Percentiles rank a stretch among this genome's conserved stretches.
Conservation (phyloP, 2,113 vertebrate species). For the Chlamydotis undulata region DNA sequence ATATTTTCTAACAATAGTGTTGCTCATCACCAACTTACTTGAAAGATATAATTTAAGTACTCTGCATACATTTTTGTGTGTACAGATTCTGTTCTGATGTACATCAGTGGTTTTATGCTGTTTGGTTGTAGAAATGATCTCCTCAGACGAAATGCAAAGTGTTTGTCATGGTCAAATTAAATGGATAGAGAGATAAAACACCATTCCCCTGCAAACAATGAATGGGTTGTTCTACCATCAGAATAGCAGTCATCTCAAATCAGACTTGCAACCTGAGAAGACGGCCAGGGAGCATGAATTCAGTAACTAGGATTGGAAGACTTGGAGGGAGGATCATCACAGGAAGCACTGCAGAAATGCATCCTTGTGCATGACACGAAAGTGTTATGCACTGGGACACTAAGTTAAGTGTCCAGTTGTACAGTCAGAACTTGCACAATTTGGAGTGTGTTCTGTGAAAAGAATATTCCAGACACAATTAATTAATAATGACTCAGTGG, state of each 20-base stretch:
- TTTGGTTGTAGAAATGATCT: background rate
- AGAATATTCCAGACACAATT: background rate
- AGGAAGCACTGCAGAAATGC: background rate
- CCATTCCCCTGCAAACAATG: background rate
- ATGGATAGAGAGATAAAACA: background rate
- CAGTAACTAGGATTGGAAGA: background rate
- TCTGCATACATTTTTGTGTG: background rate
- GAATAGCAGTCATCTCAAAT: background rate
- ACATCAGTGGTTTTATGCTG: background rate
- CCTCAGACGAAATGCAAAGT: background rate
- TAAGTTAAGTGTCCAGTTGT: background rate
- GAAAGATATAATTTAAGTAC: background rate
- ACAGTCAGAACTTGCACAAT: background rate
- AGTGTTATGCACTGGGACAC: background rate
- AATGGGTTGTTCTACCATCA: background rate
- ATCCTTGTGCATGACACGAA: background rate
- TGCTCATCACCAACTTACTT: background rate
- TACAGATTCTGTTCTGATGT: background rate
- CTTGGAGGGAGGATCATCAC: background rate
- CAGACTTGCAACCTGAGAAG: background rate
- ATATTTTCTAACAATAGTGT: background rate
- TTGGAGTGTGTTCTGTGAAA: background rate
- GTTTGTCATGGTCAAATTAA: background rate
- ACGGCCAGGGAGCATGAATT: background rate
- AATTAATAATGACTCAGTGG: background rate